Percentiles rank a stretch among this genome's conserved stretches.
phyloP scores from a whole-genome alignment of 35 echinoderm and acorn worm genomes.

The Anneissia japonica region DNA sequence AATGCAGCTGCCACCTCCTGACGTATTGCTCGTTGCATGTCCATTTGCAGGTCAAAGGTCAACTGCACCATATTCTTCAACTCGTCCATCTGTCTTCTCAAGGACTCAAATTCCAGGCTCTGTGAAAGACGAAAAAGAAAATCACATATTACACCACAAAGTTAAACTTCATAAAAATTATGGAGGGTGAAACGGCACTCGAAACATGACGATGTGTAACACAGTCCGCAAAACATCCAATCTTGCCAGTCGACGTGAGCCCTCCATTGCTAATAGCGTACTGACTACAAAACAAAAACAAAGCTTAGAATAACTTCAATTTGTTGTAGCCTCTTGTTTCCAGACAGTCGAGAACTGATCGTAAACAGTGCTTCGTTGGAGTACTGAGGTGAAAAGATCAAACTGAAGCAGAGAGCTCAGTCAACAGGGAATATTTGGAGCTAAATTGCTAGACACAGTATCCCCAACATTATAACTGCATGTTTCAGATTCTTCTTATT shows the following conservation, averaged over 20 bases:
- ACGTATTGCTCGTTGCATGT: slow-evolving; percentile 85
- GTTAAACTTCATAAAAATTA: neutral
- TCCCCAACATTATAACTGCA: too few relatives aligned
- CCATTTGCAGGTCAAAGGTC: slow-evolving; percentile 87
- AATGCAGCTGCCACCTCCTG: slow-evolving; percentile 93
- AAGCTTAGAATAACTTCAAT: neutral
- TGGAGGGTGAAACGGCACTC: neutral
- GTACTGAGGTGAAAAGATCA: neutral
- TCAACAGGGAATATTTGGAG: neutral
- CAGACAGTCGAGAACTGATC: neutral
- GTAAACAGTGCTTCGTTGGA: neutral
- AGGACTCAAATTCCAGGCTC: slow-evolving; percentile 38
- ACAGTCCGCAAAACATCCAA: neutral
- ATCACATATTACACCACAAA: neutral
- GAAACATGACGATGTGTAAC: too few relatives aligned
- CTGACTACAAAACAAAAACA: neutral
- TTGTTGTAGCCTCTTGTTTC: neutral
- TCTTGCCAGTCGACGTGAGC: neutral
- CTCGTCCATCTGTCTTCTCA: slow-evolving; percentile 64
- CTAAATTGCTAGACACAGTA: too few relatives aligned
- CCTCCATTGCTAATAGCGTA: neutral
- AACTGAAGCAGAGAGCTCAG: neutral
- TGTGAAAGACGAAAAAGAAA: neutral
- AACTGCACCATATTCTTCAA: slow-evolving; percentile 82
- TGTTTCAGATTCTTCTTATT: too few relatives aligned